Base-by-base conservation (phyloP, 2,113 vertebrate genomes). In the Sorex araneus region DNA sequence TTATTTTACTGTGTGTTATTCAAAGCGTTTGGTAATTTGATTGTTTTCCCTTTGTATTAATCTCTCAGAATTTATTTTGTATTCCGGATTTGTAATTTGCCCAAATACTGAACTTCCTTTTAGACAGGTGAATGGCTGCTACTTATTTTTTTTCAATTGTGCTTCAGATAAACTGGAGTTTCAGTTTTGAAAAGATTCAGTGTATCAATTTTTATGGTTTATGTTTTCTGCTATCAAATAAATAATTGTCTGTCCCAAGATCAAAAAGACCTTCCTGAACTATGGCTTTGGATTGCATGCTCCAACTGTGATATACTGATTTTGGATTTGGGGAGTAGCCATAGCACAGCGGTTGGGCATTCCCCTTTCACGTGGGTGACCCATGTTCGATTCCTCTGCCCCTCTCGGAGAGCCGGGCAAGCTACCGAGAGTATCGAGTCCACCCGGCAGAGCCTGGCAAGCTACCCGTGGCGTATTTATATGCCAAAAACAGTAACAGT, bases 31-130 rank as follows among this genome's bases (percentile, higher is more conserved):
- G 36, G 21, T 27, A 84, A 34, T 15, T 83, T 63, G 77, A n/a
- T 81, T 27, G 3, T 76, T 89, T 64, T 83, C 47, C 63, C 77
- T 84, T 63, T 75, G 63, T 23, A 70, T 81, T 84, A 69, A n/a
- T 5, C 47, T 50, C 47, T 50, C 73, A 6, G 23, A 67, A 87
- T 66, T 66, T 1, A 57, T 47, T 87, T 47, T 86, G 45, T 36
- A 47, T 77, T 78, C 32, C 77, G 15, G 34, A 60, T 87, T 67
- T 25, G 2, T 16, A 64, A 36, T 23, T 80, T 85, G 16, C 87
- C 60, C 71, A 79, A 36, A 73, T 87, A 83, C 50, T 23, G 57
- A 54, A 78, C 40, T 74, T 12, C 32, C 83, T 83, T 87, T 87
- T 50, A 32, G 13, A 64, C 64, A n/a, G 30, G 4, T n/a, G 69